Evolutionary conservation across 2,113 vertebrate genomes (phyloP).

Genomic region (Xyliphius kryptos): DNA sequence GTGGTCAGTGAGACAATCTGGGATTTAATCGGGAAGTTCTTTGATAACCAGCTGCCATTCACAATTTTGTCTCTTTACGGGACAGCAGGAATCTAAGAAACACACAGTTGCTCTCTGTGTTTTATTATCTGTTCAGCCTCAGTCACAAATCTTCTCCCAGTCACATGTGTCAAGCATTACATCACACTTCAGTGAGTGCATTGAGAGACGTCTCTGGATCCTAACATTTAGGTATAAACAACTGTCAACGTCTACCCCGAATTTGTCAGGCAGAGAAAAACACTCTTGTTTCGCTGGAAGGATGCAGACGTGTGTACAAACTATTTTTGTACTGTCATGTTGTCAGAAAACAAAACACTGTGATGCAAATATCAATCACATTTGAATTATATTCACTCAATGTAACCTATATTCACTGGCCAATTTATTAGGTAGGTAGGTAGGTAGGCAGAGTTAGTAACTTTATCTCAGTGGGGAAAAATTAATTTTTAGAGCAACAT

Average conservation of each 20-base stretch:
- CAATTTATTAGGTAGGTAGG: too few species aligned
- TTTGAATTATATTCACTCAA: too few species aligned
- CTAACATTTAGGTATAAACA: conserved; percentile 10
- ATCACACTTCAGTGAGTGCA: conserved; percentile 19
- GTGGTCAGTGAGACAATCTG: background rate
- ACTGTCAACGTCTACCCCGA: conserved; percentile 11
- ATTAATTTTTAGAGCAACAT: too few species aligned
- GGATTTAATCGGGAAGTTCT: background rate
- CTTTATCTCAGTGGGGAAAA: too few species aligned
- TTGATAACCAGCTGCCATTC: background rate
- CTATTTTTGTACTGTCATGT: too few species aligned
- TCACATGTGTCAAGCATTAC: background rate
- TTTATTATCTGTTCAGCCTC: background rate
- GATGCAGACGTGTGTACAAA: too few species aligned
- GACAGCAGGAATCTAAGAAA: background rate
- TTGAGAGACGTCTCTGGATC: background rate
- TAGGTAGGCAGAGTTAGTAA: too few species aligned
- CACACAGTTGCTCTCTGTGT: background rate
- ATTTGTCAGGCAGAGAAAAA: conserved; percentile 6
- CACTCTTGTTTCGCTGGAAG: conserved; percentile 8
- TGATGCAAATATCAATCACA: too few species aligned
- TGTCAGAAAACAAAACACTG: too few species aligned
- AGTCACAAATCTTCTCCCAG: background rate
- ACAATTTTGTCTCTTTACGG: background rate
- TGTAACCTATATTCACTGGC: too few species aligned